Evolutionary conservation across 2,113 vertebrate species (phyloP).

Genomic region (Desmodus rotundus): DNA sequence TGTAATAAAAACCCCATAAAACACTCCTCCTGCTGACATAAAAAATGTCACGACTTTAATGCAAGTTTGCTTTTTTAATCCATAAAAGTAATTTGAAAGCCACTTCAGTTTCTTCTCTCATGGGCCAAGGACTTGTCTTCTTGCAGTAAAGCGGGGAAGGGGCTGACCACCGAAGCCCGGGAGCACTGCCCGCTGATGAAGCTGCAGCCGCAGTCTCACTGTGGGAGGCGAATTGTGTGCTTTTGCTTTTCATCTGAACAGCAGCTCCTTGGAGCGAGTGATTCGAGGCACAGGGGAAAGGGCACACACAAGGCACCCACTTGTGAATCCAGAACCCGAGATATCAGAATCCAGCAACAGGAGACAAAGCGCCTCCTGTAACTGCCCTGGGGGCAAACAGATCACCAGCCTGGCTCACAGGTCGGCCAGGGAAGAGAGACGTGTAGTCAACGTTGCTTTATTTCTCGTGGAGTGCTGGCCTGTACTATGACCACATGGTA

Average conservation of each 20-base stretch:
- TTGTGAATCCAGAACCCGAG: background rate
- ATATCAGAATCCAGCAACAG: background rate
- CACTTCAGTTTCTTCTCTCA: background rate
- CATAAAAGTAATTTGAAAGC: background rate
- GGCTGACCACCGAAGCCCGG: background rate
- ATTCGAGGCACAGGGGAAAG: background rate
- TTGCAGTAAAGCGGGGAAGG: background rate
- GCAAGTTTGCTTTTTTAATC: background rate
- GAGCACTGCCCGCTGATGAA: background rate
- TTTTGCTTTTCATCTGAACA: background rate
- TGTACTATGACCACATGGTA: background rate
- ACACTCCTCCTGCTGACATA: background rate
- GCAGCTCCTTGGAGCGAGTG: background rate
- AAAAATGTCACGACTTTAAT: background rate
- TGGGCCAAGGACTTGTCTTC: background rate
- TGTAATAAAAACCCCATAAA: background rate
- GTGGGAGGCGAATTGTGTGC: fast-evolving
- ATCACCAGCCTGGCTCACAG: background rate
- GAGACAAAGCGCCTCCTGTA: background rate
- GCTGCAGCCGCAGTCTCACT: background rate
- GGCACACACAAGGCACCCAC: background rate
- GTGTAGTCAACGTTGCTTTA: background rate
- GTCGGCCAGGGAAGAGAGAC: background rate
- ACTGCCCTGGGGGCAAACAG: background rate
- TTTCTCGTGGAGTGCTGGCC: background rate